These are phyloP conservation scores for Hippocampus zosterae DNA, from an alignment of 2,113 vertebrate genomes.

Conservation along the genomic window DNA sequence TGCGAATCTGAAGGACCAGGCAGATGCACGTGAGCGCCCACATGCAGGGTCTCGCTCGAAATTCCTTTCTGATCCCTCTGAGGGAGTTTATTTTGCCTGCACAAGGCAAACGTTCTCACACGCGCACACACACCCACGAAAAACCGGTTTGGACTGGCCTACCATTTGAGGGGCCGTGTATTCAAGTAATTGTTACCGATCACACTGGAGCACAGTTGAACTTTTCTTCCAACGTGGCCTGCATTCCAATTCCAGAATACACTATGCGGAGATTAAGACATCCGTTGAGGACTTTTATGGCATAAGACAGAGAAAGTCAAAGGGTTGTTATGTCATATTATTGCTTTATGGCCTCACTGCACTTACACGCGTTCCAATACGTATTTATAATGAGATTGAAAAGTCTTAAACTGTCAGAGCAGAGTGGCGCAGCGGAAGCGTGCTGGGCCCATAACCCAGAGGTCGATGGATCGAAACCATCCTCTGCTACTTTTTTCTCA, in stretches of 20 bases:
- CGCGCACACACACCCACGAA: conserved; percentile 10
- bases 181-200: conserved; percentile 56
- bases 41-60: conserved; percentile 25
- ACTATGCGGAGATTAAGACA: no score
- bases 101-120: conserved; percentile 23
- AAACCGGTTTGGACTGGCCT: conserved; percentile 54
- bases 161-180: conserved; percentile 16
- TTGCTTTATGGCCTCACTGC: conserved; percentile 9
- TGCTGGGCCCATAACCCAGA: conserved; percentile 82
- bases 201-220: background rate
- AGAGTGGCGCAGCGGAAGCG: conserved; percentile 82
- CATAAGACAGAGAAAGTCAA: background rate
- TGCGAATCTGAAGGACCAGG: background rate
- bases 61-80: conserved; percentile 51
- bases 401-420: no score
- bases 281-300: conserved; percentile 20
- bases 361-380: no score
- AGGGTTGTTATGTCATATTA: conserved; percentile 1
- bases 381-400: no score
- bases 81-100: conserved; percentile 57
- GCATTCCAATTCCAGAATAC: background rate
- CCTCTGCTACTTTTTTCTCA: conserved; percentile 65
- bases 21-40: background rate
- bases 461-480: conserved; percentile 82
- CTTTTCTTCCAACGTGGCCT: background rate